Evolutionary conservation across 2,113 vertebrate genomes (phyloP).

Genomic region (Campylorhamphus procurvoides): DNA sequence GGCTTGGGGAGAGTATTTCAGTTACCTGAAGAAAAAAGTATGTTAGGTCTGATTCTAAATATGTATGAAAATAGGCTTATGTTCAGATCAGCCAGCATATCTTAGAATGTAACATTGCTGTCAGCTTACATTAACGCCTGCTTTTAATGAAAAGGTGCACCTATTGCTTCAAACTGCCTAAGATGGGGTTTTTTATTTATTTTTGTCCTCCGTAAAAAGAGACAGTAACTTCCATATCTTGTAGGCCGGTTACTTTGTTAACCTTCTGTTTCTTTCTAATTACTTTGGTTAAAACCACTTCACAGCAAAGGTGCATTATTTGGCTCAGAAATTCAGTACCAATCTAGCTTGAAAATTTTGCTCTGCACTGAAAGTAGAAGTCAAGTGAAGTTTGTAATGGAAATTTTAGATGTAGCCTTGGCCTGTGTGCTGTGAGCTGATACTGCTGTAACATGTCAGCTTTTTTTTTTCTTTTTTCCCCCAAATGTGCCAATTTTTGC

Average conservation of each 20-base stretch:
- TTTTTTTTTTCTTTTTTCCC: neutral
- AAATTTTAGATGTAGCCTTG: neutral
- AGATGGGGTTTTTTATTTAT: fast-evolving
- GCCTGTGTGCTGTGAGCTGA: neutral
- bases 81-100: neutral
- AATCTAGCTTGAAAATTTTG: neutral
- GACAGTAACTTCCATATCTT: neutral
- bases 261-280: neutral
- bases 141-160: neutral
- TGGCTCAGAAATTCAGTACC: neutral
- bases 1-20: neutral
- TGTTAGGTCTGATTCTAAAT: neutral
- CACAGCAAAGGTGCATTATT: neutral
- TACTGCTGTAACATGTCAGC: neutral
- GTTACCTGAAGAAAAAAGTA: slow-evolving; percentile 2
- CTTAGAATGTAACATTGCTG: neutral
- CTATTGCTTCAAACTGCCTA: neutral
- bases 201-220: neutral
- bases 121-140: neutral
- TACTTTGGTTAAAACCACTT: neutral
- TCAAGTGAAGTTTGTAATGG: neutral
- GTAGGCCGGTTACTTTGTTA: neutral
- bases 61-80: slow-evolving; percentile 1
- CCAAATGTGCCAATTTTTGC: neutral
- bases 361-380: neutral